Percentiles rank a stretch among this genome's conserved stretches.
Conservation (phyloP, 2,113 vertebrate genomes). For the Trachemys scripta region DNA sequence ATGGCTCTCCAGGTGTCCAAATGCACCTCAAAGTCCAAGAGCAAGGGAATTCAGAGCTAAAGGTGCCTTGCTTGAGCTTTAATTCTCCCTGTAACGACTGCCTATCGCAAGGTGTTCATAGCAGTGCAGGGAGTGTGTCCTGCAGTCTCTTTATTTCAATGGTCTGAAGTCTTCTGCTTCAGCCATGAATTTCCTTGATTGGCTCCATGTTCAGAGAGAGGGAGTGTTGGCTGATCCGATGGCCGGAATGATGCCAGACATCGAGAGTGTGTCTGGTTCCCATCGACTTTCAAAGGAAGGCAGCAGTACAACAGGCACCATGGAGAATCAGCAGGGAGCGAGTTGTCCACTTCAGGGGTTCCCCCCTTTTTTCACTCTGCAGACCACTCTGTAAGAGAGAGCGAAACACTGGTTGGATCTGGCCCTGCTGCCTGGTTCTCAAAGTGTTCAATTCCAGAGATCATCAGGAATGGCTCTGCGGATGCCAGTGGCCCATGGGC, state of each 20-base stretch:
- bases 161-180: neutral
- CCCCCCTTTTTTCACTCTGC: neutral
- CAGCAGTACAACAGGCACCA: neutral
- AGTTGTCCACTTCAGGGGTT: neutral
- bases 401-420: neutral
- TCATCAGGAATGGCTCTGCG: neutral
- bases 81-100: neutral
- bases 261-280: neutral
- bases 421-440: neutral
- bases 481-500: neutral
- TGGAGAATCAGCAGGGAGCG: neutral
- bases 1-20: neutral
- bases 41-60: neutral
- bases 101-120: neutral
- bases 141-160: neutral
- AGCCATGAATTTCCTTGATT: neutral
- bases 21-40: neutral
- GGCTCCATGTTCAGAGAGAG: neutral
- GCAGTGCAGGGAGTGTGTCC: neutral
- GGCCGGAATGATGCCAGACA: neutral
- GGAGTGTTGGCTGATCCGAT: neutral
- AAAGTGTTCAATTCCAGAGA: neutral
- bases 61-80: neutral
- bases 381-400: neutral
- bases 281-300: neutral